Evolutionary conservation across 2,888 invertebrate genomes (phyloP), one percentile per base, ranked within the genome.

Genomic region (Craniophora ligustri): DNA sequence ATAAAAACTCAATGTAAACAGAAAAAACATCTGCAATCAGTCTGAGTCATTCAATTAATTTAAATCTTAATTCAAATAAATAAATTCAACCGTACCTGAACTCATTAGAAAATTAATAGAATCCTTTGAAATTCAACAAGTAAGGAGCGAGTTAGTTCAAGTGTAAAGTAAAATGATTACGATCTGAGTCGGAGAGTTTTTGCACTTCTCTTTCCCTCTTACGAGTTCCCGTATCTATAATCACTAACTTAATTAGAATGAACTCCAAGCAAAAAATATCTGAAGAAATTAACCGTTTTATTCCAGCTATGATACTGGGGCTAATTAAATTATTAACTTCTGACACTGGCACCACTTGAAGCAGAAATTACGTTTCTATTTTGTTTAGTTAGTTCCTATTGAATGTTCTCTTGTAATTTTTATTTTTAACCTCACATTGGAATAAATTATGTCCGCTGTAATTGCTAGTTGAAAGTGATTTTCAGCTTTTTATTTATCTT

Each of bases 191-290:
- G 69, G 68, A 50, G 76, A 83, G 79, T 82, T 82, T 81, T 86
- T 59, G 49, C 61, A 48, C 62, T 54, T 65, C 72, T 59, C 46
- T 61, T 68, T 32, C 50, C 55, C 67, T 38, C 23, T 32, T 42
- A 47, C 42, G 63, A 67, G 35, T 54, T 56, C 45, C 55, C 63
- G 64, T 80, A 76, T 79, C 78, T 80, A 65, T 81, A 77, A 86
- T 89, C 85, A 79, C 79, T 82, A 83, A 85, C 82, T 84, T 87
- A 89, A 90, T 91, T 89, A 87, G 80, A 77, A 71, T 75, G 72
- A 63, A 77, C 75, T 78, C 61, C 76, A 76, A 73, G 77, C 72
- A 84, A 84, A 88, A 88, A 87, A 82, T 86, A 84, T 87, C 86
- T 76, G 78, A 81, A 83, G 84, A 86, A 88, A 89, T 89, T 85